Base-by-base conservation (phyloP, 1,140 invertebrate genomes). In the Lordiphosa stackelbergi region DNA sequence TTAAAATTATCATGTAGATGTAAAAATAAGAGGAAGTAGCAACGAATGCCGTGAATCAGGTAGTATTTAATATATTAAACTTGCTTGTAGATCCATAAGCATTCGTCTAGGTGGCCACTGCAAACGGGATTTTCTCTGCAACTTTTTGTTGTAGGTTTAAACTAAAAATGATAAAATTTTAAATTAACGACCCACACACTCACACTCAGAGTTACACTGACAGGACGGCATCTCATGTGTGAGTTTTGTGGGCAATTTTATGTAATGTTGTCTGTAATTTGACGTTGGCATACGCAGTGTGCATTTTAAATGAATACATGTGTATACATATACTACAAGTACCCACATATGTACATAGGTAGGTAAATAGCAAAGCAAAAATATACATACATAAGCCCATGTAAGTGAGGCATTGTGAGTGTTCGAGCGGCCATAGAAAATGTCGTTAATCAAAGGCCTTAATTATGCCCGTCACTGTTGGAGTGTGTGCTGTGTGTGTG, bases 221-320 rank as follows among this genome's bases (percentile, higher is more conserved):
- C 55, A 38, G 48, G 42, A 49, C 37, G 51, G 34, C n/a, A 41
- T 22, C 19, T 49, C 31, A 8, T 49, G 46, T 40, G 53, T 48
- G 40, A 56, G 49, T 35, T 58, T 68, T 61, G 72, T 64, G 16
- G 46, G 61, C 37, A 42, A 63, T 81, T 81, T 81, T 53, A 74
- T 79, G 63, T 81, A 81, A 78, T 74, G 70, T 79, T 57, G 56
- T 66, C 70, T 66, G 74, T 78, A 70, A 79, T 78, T 79, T 78
- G 69, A 70, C 60, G 74, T 70, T 66, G 74, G 56, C 65, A 55
- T 53, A 78, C 73, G 66, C 73, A 62, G 54, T 49, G 60, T 62
- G 70, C 60, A 81, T 81, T 68, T 79, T 48, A 71, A 81, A 81
- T 74, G 75, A 42, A 70, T 60, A 74, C 51, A 52, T 65, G 53